Base-by-base conservation (phyloP, 2,797 vertebrate genomes). In the Rhabdomys pumilio region DNA sequence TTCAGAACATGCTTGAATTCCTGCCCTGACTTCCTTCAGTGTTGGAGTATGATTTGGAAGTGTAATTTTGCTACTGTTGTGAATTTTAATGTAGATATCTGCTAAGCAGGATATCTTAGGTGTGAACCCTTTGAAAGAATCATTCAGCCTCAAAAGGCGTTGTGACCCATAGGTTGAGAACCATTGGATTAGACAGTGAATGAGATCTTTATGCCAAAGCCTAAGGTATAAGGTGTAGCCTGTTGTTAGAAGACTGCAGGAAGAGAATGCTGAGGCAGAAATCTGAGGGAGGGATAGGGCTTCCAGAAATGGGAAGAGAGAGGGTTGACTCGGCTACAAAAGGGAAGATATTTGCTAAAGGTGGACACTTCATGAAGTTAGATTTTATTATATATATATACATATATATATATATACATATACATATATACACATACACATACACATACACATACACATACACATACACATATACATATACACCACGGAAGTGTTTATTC, bases 401-500 rank as follows among this genome's bases (percentile, higher is more conserved):
- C 14, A 57, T 79, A 44, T 87, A 12, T 81, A 77, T 26, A 50
- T 44, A n/a, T n/a, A n/a, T n/a, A n/a, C n/a, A n/a, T n/a, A n/a
- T n/a, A n/a, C n/a, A n/a, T n/a, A n/a, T n/a, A n/a, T n/a, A n/a
- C n/a, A n/a, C n/a, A n/a, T n/a, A n/a, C n/a, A n/a, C n/a, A n/a
- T n/a, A n/a, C n/a, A n/a, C n/a, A n/a, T n/a, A n/a, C n/a, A n/a
- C n/a, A n/a, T n/a, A n/a, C n/a, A n/a, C n/a, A 44, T 87, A 12
- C 76, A 77, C 20, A 50, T 44, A 44, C 14, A 57, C 75, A 44
- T 87, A 12, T 81, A 77, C 17, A 50, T 44, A 72, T 15, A 92
- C 93, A 59, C 9, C 1, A n/a, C 12, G 47, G 17, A 79, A 72
- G n/a, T 80, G 34, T 90, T 93, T 84, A 20, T 94, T 95, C 26